A percentile compares a stretch with the other conserved stretches of the same genome.
Evolutionary conservation across 2,797 vertebrate genomes (phyloP).

Genomic region (Mormyrus proboscirostris): DNA sequence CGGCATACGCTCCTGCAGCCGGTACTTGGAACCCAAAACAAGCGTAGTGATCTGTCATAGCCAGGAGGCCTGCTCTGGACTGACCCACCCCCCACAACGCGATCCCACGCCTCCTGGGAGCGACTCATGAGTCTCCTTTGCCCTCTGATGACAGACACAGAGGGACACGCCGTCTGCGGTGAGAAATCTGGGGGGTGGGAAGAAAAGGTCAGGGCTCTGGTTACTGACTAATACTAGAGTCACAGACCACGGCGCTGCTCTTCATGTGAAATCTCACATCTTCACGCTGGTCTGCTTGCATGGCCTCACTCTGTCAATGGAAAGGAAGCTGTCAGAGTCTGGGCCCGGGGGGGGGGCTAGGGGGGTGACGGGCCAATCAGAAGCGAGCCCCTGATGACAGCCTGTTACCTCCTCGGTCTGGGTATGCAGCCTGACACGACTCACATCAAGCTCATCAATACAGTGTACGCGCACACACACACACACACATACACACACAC

Average conservation of each 20-base stretch:
- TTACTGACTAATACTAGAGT: neutral
- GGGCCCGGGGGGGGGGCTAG: neutral
- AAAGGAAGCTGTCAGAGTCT: neutral
- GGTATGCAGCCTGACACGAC: neutral
- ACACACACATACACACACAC: neutral
- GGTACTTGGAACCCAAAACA: neutral
- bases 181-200: neutral
- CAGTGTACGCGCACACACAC: no score
- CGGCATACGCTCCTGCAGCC: neutral
- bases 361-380: neutral
- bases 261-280: neutral
- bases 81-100: neutral
- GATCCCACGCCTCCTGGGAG: neutral
- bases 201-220: neutral
- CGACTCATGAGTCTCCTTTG: neutral
- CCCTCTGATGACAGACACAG: neutral
- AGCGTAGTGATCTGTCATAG: neutral
- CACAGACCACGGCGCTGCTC: neutral
- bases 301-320: neutral
- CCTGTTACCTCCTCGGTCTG: neutral
- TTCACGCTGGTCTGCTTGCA: neutral
- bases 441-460: neutral
- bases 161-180: neutral
- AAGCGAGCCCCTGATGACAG: neutral
- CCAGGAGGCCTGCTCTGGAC: neutral